These are phyloP conservation scores for Gymnocephalus cernua DNA, from an alignment of 2,113 vertebrate genomes.

Conservation along the genomic window DNA sequence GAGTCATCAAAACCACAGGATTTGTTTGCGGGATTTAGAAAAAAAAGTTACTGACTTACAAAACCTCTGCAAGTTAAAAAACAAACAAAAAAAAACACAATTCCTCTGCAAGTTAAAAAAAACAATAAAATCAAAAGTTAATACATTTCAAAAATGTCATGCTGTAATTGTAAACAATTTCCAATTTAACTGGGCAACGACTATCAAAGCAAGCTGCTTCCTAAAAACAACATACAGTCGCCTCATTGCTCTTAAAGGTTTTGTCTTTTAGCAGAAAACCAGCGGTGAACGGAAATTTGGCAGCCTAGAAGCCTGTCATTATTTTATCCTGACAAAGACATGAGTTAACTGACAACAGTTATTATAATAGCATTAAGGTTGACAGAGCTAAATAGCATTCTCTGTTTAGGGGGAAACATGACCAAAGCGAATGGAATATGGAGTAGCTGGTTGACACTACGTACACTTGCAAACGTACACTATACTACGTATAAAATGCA, in stretches of 20 bases:
- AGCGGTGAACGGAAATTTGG: neutral
- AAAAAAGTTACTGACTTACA: neutral
- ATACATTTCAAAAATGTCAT: neutral
- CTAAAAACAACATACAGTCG: neutral
- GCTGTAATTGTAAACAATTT: neutral
- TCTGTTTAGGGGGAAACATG: neutral
- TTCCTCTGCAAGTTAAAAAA: neutral
- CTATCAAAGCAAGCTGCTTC: neutral
- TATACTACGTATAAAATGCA: too few species aligned
- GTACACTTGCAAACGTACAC: constrained; percentile 1
- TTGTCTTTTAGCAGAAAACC: neutral
- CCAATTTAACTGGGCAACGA: neutral
- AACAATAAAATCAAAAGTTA: neutral
- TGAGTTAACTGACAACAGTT: constrained; percentile 1
- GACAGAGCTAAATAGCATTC: neutral
- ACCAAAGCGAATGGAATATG: neutral
- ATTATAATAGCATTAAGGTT: neutral
- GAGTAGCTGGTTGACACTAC: neutral
- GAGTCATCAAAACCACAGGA: constrained; percentile 68
- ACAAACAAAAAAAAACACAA: too few species aligned
- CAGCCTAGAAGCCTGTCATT: neutral
- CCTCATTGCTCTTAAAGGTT: neutral
- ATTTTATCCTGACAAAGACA: neutral
- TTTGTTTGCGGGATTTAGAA: neutral
- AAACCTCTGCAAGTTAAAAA: constrained; percentile 1